These are phyloP conservation scores for Sclerurus mexicanus DNA, from an alignment of 2,113 vertebrate species.

Conservation along the genomic window DNA sequence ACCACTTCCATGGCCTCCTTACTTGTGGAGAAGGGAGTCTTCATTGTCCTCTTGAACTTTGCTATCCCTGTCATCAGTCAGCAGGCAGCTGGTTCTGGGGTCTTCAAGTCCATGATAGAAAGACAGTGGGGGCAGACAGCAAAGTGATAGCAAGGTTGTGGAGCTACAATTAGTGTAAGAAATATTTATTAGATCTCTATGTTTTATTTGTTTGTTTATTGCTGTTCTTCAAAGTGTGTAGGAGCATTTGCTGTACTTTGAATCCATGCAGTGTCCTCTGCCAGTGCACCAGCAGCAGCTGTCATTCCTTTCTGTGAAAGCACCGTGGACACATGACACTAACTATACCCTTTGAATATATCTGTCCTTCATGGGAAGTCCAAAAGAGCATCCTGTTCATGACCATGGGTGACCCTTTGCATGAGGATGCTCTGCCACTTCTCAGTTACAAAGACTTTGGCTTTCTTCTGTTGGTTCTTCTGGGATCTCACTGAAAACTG, in stretches of 20 bases:
- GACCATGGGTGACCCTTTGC: background rate
- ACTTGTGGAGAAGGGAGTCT: background rate
- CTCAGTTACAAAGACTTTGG: background rate
- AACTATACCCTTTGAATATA: background rate
- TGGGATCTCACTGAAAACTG: background rate
- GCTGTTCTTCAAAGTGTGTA: background rate
- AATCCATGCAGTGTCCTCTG: background rate
- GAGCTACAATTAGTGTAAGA: background rate
- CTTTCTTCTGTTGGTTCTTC: background rate
- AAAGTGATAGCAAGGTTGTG: background rate
- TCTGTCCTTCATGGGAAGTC: background rate
- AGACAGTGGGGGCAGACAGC: background rate
- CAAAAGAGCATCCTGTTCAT: background rate
- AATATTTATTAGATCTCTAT: background rate
- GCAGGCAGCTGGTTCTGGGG: background rate
- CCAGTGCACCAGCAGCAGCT: background rate
- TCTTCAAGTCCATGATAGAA: background rate
- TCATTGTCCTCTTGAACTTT: background rate
- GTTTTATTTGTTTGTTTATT: background rate
- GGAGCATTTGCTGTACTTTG: background rate
- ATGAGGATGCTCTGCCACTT: background rate
- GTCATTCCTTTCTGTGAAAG: background rate
- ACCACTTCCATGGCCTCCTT: background rate
- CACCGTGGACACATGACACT: too few species aligned
- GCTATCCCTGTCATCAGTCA: background rate